Base-by-base conservation (phyloP, 2,888 invertebrate species). In the Timema cristinae region DNA sequence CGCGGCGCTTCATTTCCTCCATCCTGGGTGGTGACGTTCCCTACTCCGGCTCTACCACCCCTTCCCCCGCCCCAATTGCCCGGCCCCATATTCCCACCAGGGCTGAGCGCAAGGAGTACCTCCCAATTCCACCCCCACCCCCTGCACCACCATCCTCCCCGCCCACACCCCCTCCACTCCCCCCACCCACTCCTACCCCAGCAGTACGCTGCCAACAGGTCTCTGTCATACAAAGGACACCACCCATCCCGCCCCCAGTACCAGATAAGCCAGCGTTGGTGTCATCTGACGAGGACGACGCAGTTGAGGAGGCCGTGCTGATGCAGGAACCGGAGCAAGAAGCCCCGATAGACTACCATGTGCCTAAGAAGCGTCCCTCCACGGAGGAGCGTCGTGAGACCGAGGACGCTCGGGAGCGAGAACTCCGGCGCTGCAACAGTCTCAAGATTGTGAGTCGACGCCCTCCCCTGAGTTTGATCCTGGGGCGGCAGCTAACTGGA, bases 261-360 rank as follows among this genome's bases (percentile, higher is more conserved):
- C 71, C 69, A 15, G 70, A 81, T 73, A 78, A 78, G 15, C 81
- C 82, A 74, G 75, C 77, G 61, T 76, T 80, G 5, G 32, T 32
- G 32, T 67, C 71, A 4, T 10, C 32, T 8, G 63, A 63, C 47
- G 66, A 78, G 80, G 49, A 80, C 81, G 69, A 80, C 81, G 83
- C 83, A 70, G 83, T 81, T 69, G 82, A 81, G 66, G 76, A 81
- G 66, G 61, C 78, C 50, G 75, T 78, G 61, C 75, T 77, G 59
- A 77, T 84, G 63, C 75, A 84, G 73, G 90, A 90, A 78, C 91
- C 91, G 0, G 91, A 90, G 80, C 91, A 93, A 82, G 94, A 94
- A 74, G 94, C 94, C 78, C 94, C 94, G 0, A 94, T 94, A 74
- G 94, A 94, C 80, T 94, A 94, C 81, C 94, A 90, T 79, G 92